These are phyloP conservation scores for Acrossocheilus fasciatus DNA, from an alignment of 2,797 vertebrate species.

Conservation along the genomic window DNA sequence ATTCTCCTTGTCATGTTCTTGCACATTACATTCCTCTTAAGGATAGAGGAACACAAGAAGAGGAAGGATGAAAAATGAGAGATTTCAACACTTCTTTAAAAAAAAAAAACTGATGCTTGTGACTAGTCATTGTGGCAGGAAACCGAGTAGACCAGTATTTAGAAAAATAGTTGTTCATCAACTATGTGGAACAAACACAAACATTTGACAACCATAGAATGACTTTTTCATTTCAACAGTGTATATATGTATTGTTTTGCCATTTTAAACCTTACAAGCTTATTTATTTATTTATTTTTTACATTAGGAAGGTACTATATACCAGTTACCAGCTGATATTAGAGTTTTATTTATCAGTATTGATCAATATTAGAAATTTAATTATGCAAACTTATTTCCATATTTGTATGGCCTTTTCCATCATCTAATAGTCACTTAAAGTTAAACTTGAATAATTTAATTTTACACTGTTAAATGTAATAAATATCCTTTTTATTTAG, in stretches of 20 bases:
- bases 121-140: not conserved
- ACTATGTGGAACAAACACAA: not conserved
- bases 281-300: not conserved
- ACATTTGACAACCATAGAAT: not conserved
- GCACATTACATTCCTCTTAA: constrained; percentile 17
- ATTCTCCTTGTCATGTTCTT: not conserved
- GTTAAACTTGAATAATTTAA: not conserved
- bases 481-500: too few relatives aligned
- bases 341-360: not conserved
- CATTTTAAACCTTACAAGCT: not conserved
- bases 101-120: not conserved
- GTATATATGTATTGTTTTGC: not conserved
- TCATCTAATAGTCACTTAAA: not conserved
- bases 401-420: not conserved
- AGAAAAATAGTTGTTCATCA: not conserved
- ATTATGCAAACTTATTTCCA: not conserved
- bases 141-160: not conserved
- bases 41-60: constrained; percentile 5
- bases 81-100: not conserved
- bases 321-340: not conserved
- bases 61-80: not conserved
- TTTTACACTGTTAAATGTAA: not conserved
- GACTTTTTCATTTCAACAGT: not conserved
- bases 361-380: not conserved
- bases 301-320: not conserved